A percentile compares a stretch with the other conserved stretches of the same genome.
Evolutionary conservation across 2,888 invertebrate species (phyloP).

Genomic region (Eupithecia subumbrata): DNA sequence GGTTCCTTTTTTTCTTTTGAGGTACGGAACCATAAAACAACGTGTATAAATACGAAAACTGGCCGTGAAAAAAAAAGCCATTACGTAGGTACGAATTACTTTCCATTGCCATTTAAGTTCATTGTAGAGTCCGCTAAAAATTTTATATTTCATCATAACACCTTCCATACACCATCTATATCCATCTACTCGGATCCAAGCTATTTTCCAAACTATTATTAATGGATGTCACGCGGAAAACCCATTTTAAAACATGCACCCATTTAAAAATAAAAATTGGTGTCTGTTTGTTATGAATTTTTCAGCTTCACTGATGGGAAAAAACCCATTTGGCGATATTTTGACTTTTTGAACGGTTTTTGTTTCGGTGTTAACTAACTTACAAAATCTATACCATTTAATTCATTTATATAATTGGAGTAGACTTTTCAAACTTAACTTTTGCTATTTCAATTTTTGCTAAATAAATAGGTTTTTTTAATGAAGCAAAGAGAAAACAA

Average conservation of each 20-base stretch:
- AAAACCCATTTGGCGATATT: background rate
- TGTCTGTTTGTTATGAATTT: slow-evolving; percentile 15
- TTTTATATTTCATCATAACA: slow-evolving; percentile 38
- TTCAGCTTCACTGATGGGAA: slow-evolving; percentile 17
- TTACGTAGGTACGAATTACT: background rate
- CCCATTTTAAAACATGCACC: slow-evolving; percentile 36
- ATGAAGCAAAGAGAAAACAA: slow-evolving; percentile 26
- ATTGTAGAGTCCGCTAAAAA: slow-evolving; percentile 25
- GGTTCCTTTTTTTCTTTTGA: too few relatives aligned
- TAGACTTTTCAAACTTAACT: background rate
- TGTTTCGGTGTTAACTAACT: background rate
- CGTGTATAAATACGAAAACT: too few relatives aligned
- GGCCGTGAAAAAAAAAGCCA: background rate
- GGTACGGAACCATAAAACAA: too few relatives aligned
- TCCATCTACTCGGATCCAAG: slow-evolving; percentile 32
- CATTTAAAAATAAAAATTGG: slow-evolving; percentile 37
- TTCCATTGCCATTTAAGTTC: slow-evolving; percentile 1
- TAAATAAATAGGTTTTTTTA: background rate
- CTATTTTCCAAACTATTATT: slow-evolving; percentile 44
- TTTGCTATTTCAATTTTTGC: background rate
- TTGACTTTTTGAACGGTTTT: slow-evolving; percentile 3
- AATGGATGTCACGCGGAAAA: slow-evolving; percentile 37
- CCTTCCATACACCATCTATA: slow-evolving; percentile 40
- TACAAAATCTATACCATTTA: background rate
- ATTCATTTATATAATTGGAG: background rate